A percentile compares a stretch with the other conserved stretches of the same genome.
These are phyloP conservation scores for Mythimna vitellina DNA, from an alignment of 2,888 invertebrate genomes.

Conservation along the genomic window DNA sequence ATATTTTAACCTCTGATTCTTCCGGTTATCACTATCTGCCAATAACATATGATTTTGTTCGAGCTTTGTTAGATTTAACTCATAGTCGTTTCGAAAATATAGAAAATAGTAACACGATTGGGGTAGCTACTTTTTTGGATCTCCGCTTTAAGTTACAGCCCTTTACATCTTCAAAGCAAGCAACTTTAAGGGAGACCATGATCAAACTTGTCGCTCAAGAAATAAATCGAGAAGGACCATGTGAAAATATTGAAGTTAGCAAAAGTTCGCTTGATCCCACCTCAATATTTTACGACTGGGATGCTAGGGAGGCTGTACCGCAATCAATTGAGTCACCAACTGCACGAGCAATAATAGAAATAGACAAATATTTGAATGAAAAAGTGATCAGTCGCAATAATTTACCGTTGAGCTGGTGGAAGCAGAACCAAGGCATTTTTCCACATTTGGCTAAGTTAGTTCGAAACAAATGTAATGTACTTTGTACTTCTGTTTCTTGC, in stretches of 20 bases:
- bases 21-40: slow-evolving; percentile 24
- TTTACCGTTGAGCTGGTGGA: slow-evolving; percentile 49
- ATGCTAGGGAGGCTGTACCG: slow-evolving; percentile 15
- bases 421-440: slow-evolving; percentile 39
- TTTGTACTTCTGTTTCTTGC: slow-evolving; percentile 46
- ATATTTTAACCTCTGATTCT: slow-evolving; percentile 23
- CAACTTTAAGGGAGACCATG: slow-evolving; percentile 8
- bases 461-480: slow-evolving; percentile 32
- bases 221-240: slow-evolving; percentile 12
- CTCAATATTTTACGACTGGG: slow-evolving; percentile 22
- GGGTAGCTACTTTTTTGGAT: slow-evolving; percentile 36
- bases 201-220: slow-evolving; percentile 16
- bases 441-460: slow-evolving; percentile 34
- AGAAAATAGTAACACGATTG: slow-evolving; percentile 32
- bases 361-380: slow-evolving; percentile 39
- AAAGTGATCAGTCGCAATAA: slow-evolving; percentile 22
- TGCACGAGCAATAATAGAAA: slow-evolving; percentile 28
- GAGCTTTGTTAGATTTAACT: slow-evolving; percentile 26
- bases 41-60: slow-evolving; percentile 25
- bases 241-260: slow-evolving; percentile 16
- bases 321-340: slow-evolving; percentile 28
- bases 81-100: slow-evolving; percentile 34
- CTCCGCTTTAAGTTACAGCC: slow-evolving; percentile 40
- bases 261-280: slow-evolving; percentile 16
- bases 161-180: slow-evolving; percentile 28